These are phyloP conservation scores for Melanostoma scalare DNA, from an alignment of 2,888 invertebrate species.

Conservation along the genomic window DNA sequence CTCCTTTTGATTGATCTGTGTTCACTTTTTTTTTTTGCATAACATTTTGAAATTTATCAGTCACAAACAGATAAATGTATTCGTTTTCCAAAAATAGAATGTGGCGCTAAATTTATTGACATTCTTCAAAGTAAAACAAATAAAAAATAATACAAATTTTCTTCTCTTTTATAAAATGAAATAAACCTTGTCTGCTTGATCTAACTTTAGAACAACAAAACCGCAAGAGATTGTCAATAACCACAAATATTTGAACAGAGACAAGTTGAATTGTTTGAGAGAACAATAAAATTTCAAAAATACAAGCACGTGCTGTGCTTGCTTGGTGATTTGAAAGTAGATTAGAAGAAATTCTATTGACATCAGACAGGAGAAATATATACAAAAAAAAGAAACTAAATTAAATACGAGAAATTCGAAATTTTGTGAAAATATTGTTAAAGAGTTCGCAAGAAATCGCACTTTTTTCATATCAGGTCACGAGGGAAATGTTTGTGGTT, in stretches of 20 bases:
- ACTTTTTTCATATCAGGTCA: no score
- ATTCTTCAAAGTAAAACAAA: background rate
- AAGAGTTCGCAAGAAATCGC: no score
- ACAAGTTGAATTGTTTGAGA: background rate
- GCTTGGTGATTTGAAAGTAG: background rate
- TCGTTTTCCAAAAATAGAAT: slow-evolving; percentile 24
- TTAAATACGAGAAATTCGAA: no score
- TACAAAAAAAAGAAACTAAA: background rate
- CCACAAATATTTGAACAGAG: slow-evolving; percentile 2
- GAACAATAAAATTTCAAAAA: slow-evolving; percentile 8
- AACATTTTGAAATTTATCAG: background rate
- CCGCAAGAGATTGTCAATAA: slow-evolving; percentile 44
- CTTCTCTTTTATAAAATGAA: background rate
- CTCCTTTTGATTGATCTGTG: no score
- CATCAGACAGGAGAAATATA: background rate
- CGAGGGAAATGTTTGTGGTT: no score
- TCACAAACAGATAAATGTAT: background rate
- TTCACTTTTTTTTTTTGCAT: no score
- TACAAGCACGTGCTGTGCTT: slow-evolving; percentile 7
- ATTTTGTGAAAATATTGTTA: no score
- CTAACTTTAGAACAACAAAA: slow-evolving; percentile 59
- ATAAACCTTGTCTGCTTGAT: slow-evolving; percentile 34
- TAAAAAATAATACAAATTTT: background rate
- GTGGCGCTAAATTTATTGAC: background rate
- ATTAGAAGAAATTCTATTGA: background rate